Evolutionary conservation across 2,888 invertebrate genomes (phyloP).

Genomic region (Gnatocerus cornutus): DNA sequence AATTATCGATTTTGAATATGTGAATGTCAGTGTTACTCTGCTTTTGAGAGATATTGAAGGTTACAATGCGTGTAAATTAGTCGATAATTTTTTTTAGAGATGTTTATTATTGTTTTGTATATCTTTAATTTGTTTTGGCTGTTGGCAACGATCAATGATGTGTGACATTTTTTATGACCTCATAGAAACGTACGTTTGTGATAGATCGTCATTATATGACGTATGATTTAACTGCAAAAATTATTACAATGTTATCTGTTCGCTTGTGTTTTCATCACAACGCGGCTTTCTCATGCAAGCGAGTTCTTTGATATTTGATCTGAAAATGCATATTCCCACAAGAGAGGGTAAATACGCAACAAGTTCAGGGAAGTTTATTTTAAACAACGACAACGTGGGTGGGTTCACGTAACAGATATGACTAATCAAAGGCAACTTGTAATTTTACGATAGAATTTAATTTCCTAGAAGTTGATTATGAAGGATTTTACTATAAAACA

Average conservation of each 20-base stretch:
- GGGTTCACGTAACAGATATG: slow-evolving; percentile 14
- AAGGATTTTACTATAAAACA: slow-evolving; percentile 12
- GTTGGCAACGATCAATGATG: too few relatives aligned
- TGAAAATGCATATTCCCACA: too few relatives aligned
- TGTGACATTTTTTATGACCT: too few relatives aligned
- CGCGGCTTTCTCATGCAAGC: too few relatives aligned
- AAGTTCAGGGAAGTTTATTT: slow-evolving; percentile 54
- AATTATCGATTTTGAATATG: slow-evolving; percentile 20
- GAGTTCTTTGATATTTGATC: too few relatives aligned
- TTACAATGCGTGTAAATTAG: slow-evolving; percentile 3
- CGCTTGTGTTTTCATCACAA: too few relatives aligned
- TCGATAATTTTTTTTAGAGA: not conserved
- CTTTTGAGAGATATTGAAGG: slow-evolving; percentile 5
- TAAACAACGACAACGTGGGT: slow-evolving; percentile 24
- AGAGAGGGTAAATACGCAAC: slow-evolving; percentile 50
- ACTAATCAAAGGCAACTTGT: slow-evolving; percentile 16
- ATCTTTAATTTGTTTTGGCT: too few relatives aligned
- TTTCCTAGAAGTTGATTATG: slow-evolving; percentile 22
- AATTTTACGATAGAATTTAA: slow-evolving; percentile 22
- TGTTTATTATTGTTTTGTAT: too few relatives aligned
- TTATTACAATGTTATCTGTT: too few relatives aligned
- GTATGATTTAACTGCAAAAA: not conserved
- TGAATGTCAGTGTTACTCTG: slow-evolving; percentile 1
- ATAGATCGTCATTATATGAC: slow-evolving; percentile 4
- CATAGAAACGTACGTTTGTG: too few relatives aligned